Conservation (phyloP, 35 echinoderm and acorn worm genomes). For the Nesometra sesokonis region DNA sequence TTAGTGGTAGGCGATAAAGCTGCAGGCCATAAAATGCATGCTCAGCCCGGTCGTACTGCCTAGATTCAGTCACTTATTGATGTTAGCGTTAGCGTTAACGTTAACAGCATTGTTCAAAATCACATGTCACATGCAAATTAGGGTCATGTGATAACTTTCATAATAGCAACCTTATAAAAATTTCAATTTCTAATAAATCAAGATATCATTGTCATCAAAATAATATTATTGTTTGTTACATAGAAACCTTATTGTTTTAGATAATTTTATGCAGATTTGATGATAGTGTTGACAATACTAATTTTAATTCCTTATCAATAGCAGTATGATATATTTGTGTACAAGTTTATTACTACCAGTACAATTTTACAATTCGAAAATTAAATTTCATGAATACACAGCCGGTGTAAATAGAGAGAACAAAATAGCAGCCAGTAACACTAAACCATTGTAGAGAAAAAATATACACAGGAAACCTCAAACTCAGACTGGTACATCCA, state of each 20-base stretch:
- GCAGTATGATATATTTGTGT: not conserved
- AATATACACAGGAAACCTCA: no score
- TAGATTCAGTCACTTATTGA: not conserved
- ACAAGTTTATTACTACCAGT: not conserved
- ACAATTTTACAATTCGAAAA: not conserved
- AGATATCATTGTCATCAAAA: no score
- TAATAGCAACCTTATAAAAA: no score
- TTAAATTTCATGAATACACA: not conserved
- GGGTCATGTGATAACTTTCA: not conserved
- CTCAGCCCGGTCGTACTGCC: not conserved
- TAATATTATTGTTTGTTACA: no score
- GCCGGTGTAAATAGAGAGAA: not conserved
- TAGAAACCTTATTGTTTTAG: no score
- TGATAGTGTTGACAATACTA: not conserved
- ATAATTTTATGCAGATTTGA: no score
- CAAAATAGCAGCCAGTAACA: not conserved
- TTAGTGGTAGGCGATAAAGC: not conserved
- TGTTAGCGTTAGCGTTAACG: not conserved
- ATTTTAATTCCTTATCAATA: not conserved
- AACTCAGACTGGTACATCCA: no score
- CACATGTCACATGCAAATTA: not conserved
- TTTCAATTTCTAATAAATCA: no score
- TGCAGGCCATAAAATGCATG: not conserved
- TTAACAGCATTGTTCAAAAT: not conserved
- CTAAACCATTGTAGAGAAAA: no score